Conservation (phyloP, 2,113 vertebrate genomes). For the Rhinolophus ferrumequinum region DNA sequence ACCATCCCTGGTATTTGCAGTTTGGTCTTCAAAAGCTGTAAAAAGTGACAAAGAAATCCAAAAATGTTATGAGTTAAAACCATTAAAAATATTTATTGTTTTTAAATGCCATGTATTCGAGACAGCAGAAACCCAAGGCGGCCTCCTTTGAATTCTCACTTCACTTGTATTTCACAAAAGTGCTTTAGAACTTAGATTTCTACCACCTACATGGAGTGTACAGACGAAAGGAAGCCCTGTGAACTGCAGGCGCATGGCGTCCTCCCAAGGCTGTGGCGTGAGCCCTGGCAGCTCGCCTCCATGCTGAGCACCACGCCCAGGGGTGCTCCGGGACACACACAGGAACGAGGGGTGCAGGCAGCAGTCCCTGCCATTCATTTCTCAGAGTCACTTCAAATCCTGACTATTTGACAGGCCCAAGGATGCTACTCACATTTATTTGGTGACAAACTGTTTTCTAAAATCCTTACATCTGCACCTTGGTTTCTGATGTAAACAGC, state of each 20-base stretch:
- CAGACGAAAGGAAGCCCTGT: constrained; percentile 49
- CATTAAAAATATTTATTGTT: constrained; percentile 54
- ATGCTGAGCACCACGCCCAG: rapidly evolving
- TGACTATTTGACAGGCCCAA: neutral
- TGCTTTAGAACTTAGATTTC: constrained; percentile 54
- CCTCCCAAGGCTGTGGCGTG: neutral
- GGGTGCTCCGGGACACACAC: neutral
- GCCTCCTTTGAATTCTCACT: neutral
- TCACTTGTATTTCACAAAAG: neutral
- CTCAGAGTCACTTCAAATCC: neutral
- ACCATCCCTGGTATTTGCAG: constrained; percentile 64
- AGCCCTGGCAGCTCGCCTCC: neutral
- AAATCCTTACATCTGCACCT: constrained; percentile 14
- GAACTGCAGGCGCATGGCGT: neutral
- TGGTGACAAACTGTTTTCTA: neutral
- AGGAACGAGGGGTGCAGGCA: rapidly evolving
- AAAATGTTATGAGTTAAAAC: constrained; percentile 61
- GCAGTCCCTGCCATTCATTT: neutral
- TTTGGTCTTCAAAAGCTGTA: constrained; percentile 71
- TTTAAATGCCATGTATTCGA: constrained; percentile 55
- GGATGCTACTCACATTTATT: neutral
- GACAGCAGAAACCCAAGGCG: constrained; percentile 27
- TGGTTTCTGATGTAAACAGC: neutral
- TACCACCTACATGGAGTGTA: constrained; percentile 68
- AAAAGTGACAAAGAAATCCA: constrained; percentile 38